Base-by-base conservation (phyloP, 2,113 vertebrate genomes). In the Pseudorhombus dupliciocellatus region DNA sequence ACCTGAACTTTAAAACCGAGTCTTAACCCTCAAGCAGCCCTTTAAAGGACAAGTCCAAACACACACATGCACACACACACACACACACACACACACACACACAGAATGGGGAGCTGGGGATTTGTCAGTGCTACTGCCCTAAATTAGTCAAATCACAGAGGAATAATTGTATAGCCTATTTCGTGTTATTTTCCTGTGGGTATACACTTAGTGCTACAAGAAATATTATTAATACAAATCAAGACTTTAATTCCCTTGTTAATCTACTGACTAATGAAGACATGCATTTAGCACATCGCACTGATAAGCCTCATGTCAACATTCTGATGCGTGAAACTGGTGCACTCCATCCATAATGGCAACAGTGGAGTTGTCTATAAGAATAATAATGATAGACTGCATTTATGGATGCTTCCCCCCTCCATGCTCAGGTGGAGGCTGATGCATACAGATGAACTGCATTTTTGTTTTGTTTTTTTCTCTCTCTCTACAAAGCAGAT, bases 401-500 rank as follows among this genome's bases (percentile, higher is more conserved):
- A 16, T 16, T 24, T 46, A 31, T 30, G 9, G 40, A 30, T 28
- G 1, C 46, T 56, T 48, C 40, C 18, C 18, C 18, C 52, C 1
- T 8, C 24, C 56, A 66, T 66, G 42, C 5, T 7, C 52, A 48
- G 55, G 42, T 80, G 15, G 51, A 53, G 67, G 62, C 67, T 80
- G n/a, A 61, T 51, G 51, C 61, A 59, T 21, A 28, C 58, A 34
- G 28, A 70, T 63, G 20, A 48, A 18, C 15, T 61, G 22, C 53
- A 18, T 20, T 59, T 58, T 52, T 62, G n/a, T n/a, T n/a, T n/a
- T 40, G 9, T 52, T 50, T 14, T 48, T 55, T 54, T 63, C 26
- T n/a, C n/a, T n/a, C n/a, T n/a, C 51, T 75, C 42, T 14, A 11
- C 56, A 66, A 34, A 67, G 58, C 79, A 67, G 67, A 75, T 52